phyloP scores from a whole-genome alignment of 2,888 invertebrate species.

The Troides helena region DNA sequence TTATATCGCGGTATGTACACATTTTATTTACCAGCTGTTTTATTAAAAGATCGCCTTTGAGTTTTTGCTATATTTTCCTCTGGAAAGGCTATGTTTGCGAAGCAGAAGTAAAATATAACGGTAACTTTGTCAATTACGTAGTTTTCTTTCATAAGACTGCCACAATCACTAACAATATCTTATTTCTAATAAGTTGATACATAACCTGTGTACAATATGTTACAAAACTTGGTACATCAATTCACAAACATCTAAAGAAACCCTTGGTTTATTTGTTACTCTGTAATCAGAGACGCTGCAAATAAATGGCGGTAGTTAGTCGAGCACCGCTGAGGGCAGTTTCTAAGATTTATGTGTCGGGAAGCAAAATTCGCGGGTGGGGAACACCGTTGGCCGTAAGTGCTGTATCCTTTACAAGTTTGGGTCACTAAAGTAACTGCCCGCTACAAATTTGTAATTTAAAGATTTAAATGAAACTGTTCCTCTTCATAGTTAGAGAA shows the following conservation, averaged over 20 bases:
- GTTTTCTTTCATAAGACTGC: no score
- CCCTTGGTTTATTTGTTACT: constrained; percentile 44
- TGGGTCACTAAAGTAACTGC: constrained; percentile 19
- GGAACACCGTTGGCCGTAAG: constrained; percentile 28
- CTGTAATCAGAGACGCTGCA: constrained; percentile 67
- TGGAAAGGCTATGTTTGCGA: no score
- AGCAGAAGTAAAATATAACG: no score
- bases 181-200: neutral
- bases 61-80: no score
- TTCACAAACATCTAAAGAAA: constrained; percentile 28
- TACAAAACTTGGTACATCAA: constrained; percentile 27
- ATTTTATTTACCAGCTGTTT: no score
- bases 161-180: neutral
- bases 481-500: neutral
- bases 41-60: no score
- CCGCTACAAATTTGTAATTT: constrained; percentile 5
- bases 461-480: constrained; percentile 8
- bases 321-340: constrained; percentile 72
- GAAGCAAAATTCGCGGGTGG: constrained; percentile 35
- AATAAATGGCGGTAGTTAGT: constrained; percentile 75
- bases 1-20: no score
- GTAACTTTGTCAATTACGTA: no score
- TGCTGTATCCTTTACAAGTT: constrained; percentile 28
- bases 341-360: constrained; percentile 67
- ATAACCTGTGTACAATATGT: neutral